A percentile compares a stretch with the other conserved stretches of the same genome.
phyloP scores from a whole-genome alignment of 2,888 invertebrate genomes.

The Pristionchus arcanus region DNA sequence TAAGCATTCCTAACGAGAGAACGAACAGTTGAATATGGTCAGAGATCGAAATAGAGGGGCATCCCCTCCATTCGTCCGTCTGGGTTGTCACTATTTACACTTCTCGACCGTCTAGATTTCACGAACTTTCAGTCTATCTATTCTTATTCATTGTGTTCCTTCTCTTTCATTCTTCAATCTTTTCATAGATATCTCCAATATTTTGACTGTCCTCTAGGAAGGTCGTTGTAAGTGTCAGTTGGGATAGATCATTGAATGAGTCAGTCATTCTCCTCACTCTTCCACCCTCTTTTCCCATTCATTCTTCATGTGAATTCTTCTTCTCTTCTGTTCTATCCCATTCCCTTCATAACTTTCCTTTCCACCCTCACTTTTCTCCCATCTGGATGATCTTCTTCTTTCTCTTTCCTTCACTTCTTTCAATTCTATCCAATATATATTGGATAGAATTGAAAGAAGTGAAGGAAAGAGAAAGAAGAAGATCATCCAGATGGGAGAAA shows the following conservation, averaged over 20 bases:
- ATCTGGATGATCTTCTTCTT: constrained; percentile 27
- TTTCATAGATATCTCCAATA: not conserved
- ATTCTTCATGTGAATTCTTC: not conserved
- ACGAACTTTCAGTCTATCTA: not conserved
- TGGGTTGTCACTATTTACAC: not conserved
- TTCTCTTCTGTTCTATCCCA: constrained; percentile 18
- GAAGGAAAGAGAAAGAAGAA: constrained; percentile 1
- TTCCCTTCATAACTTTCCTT: constrained; percentile 29
- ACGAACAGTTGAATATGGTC: not conserved
- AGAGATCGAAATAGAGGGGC: not conserved
- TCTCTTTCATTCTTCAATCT: not conserved
- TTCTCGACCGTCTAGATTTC: not conserved
- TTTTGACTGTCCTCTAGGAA: not conserved
- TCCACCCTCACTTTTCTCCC: constrained; percentile 11
- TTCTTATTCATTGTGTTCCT: not conserved
- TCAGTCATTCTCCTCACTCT: not conserved
- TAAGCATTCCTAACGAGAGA: constrained; percentile 19
- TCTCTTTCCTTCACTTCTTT: not conserved
- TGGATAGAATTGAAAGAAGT: no score
- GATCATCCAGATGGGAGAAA: not conserved
- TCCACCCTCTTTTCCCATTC: constrained; percentile 32
- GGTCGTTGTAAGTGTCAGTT: not conserved
- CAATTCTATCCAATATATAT: no score
- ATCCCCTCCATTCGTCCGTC: no score
- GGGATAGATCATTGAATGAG: not conserved